Evolutionary conservation across 1,140 invertebrate species (phyloP), one percentile per base, ranked within the genome.

Genomic region (Zaprionus ornatus): DNA sequence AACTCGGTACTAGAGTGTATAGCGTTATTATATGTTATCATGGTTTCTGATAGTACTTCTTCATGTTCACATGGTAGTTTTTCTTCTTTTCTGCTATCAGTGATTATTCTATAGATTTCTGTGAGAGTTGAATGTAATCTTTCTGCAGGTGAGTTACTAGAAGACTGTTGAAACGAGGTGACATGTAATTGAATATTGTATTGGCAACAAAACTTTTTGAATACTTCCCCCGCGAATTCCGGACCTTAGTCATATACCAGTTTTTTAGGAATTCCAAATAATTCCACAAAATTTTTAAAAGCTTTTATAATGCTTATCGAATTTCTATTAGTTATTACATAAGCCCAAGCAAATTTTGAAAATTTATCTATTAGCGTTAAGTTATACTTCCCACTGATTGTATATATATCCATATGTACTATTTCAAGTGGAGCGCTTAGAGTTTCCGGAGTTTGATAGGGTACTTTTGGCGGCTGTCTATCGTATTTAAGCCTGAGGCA

Each of bases 161-260:
- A 35, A 1, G 52, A 57, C 55, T 27, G 23, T 27, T 54, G 23
- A 15, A 54, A 54, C 13, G 50, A 54, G 23, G 23, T 54, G 23
- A 25, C 15, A 32, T 73, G 61, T 10, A 65, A 27, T 10, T 17
- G 42, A 23, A 65, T 60, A 13, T 27, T 56, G 57, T 65, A 65
- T 23, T 73, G 70, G 15, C 17, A 21, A 19, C 40, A 73, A 60
- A 59, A 74, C 12, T 66, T 56, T 54, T 66, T 60, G 19, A 74
- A 67, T 40, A 40, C 13, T 13, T 40, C 15, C 13, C 37, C 15
- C 12, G 37, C 37, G 5, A 40, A 40, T n/a, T 40, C 37, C 15
- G 15, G 15, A n/a, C 37, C 37, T n/a, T 40, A 13, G 37, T n/a
- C 37, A n/a, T 40, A 40, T 3, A 40, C 15, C 15, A 40, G 15